Conservation (phyloP, 2,888 invertebrate genomes). For the Coelinius sp. region DNA sequence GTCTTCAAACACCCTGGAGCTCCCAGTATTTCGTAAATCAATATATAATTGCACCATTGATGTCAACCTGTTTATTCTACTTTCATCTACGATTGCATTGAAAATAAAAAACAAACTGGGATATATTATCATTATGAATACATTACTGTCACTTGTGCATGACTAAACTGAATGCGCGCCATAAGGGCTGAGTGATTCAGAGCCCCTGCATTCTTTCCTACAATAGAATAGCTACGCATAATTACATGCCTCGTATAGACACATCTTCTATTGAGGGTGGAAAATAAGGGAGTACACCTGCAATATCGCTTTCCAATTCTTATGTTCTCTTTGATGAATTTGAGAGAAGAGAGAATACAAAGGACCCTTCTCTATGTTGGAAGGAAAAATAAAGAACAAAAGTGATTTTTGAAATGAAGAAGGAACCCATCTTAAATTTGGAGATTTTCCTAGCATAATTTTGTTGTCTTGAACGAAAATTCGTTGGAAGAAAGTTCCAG, state of each 20-base stretch:
- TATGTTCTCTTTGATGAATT: neutral
- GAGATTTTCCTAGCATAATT: too few species aligned
- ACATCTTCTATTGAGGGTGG: conserved; percentile 5
- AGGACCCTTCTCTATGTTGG: neutral
- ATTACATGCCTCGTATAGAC: conserved; percentile 21
- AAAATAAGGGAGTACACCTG: conserved; percentile 12
- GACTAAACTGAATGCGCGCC: conserved; percentile 8
- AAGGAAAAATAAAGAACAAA: neutral
- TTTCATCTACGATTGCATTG: neutral
- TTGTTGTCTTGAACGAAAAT: too few species aligned
- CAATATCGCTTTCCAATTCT: neutral
- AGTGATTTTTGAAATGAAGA: too few species aligned
- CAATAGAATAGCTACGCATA: conserved; percentile 24
- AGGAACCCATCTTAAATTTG: too few species aligned
- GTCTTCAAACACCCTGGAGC: too few species aligned
- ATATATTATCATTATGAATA: conserved; percentile 3
- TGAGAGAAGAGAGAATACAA: neutral
- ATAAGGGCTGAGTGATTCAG: conserved; percentile 1
- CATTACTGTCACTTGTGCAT: conserved; percentile 7
- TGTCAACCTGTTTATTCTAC: too few species aligned
- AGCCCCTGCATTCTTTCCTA: conserved; percentile 8
- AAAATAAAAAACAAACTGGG: neutral
- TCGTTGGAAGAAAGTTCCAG: too few species aligned
- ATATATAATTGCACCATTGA: too few species aligned
- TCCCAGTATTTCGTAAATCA: too few species aligned